Conservation (phyloP, 2,888 invertebrate species). For the Crocallis elinguaria region DNA sequence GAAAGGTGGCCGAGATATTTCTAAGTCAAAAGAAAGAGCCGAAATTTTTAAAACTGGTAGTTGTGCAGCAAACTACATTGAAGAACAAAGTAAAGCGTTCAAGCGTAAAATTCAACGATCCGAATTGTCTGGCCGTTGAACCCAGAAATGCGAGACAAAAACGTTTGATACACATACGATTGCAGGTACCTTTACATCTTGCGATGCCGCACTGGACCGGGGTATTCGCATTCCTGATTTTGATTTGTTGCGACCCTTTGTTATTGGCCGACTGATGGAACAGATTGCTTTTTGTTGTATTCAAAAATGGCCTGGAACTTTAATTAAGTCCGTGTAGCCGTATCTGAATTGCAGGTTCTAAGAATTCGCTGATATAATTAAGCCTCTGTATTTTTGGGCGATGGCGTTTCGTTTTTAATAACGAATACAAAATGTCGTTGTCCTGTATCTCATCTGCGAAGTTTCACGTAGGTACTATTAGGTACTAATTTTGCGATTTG, state of each 20-base stretch:
- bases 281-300: constrained; percentile 23
- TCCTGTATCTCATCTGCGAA: too few relatives aligned
- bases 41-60: constrained; percentile 27
- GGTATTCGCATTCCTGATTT: constrained; percentile 34
- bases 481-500: too few relatives aligned
- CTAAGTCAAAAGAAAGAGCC: background rate
- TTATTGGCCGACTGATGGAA: constrained; percentile 18
- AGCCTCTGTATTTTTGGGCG: constrained; percentile 8
- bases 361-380: constrained; percentile 20
- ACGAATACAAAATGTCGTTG: too few relatives aligned
- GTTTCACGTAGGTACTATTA: too few relatives aligned
- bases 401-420: background rate
- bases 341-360: constrained; percentile 9
- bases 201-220: constrained; percentile 26
- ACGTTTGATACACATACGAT: constrained; percentile 36
- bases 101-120: constrained; percentile 62
- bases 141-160: constrained; percentile 47
- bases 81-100: constrained; percentile 49
- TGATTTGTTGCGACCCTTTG: constrained; percentile 29
- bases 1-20: constrained; percentile 6
- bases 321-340: constrained; percentile 20
- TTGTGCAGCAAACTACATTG: constrained; percentile 31
- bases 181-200: constrained; percentile 30
- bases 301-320: constrained; percentile 16
- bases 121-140: constrained; percentile 71